Evolutionary conservation across 2,797 vertebrate species (phyloP), one percentile per base, ranked within the genome.

Genomic region (Sebastes trivittatus): DNA sequence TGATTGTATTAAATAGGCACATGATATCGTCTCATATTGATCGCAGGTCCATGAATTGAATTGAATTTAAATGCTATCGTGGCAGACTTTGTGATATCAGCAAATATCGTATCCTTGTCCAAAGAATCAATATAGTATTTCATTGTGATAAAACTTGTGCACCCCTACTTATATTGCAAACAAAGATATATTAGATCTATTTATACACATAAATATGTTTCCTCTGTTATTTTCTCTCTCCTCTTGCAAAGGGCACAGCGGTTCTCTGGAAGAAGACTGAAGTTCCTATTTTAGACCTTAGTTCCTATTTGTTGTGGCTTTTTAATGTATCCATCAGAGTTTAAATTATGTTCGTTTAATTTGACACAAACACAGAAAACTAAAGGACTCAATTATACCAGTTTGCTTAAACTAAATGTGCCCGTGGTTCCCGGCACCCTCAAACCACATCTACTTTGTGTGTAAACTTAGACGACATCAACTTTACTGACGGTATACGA

Each of bases 41-140:
- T 46, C 16, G 16, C 42, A 46, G 16, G 42, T 46, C 42, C 42
- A 7, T 46, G 42, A 16, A 7, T 46, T 46, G 42, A 46, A 46
- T 46, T 0, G 3, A 46, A 46, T 46, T 18, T 7, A 46, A 46
- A 46, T 46, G 0, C 42, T 46, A 18, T 18, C 16, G 6, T 7
- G 42, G 14, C 6, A 42, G 38, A 42, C 42, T 46, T 46, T 46
- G 6, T 16, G 0, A 46, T 46, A 46, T 46, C 42, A 46, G 42
- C 14, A 46, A 46, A 46, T 46, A 46, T 18, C 42, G 1, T 46
- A 46, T 46, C 16, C 5, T 46, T 18, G 42, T 46, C 42, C 42
- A 46, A 18, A 18, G 42, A 46, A 18, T 46, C 42, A 46, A 18
- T 46, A 46, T 1, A 46, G 42, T 46, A 46, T 46, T 46, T 16